phyloP scores from a whole-genome alignment of 2,113 vertebrate species.

The Hemiscyllium ocellatum region DNA sequence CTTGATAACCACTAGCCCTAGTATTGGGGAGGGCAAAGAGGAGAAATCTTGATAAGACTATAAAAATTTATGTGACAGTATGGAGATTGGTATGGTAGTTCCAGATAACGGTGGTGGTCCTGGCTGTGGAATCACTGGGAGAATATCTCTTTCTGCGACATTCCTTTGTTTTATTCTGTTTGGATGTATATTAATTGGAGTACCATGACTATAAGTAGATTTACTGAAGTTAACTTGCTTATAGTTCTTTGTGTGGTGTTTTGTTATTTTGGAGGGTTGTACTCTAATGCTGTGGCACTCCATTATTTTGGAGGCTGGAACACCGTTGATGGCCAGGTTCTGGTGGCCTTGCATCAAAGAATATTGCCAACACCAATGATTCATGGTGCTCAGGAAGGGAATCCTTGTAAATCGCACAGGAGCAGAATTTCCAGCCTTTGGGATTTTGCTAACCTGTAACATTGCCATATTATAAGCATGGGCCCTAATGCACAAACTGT shows the following conservation, averaged over 20 bases:
- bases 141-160: constrained; percentile 29
- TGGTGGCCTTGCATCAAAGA: constrained; percentile 44
- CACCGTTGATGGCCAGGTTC: constrained; percentile 40
- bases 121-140: constrained; percentile 43
- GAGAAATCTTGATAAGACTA: constrained; percentile 40
- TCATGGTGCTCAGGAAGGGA: background rate
- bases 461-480: background rate
- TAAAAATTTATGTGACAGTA: constrained; percentile 49
- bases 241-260: constrained; percentile 45
- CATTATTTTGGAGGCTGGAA: constrained; percentile 42
- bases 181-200: constrained; percentile 30
- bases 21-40: constrained; percentile 18
- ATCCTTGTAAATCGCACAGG: constrained; percentile 18
- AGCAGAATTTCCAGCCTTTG: background rate
- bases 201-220: constrained; percentile 19
- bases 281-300: constrained; percentile 40
- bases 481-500: background rate
- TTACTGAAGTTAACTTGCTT: constrained; percentile 42
- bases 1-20: constrained; percentile 44
- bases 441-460: constrained; percentile 28
- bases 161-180: constrained; percentile 43
- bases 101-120: constrained; percentile 51
- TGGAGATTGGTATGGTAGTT: constrained; percentile 49
- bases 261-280: constrained; percentile 39
- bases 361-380: constrained; percentile 43